phyloP scores from a whole-genome alignment of 2,888 invertebrate species.

The Pasiphila rectangulata region DNA sequence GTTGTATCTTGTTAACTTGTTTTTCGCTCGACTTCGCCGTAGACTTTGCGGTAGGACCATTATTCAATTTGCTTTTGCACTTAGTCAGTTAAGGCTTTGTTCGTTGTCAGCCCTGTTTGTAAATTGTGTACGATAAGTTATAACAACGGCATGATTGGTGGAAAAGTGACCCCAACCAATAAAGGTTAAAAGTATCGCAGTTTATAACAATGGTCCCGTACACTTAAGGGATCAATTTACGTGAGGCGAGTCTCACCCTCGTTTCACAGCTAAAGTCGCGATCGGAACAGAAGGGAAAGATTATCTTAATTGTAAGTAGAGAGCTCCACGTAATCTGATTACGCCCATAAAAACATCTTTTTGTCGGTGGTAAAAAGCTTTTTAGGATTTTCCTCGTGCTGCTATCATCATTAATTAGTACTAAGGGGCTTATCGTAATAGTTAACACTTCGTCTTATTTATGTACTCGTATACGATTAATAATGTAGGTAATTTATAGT shows the following conservation, averaged over 20 bases:
- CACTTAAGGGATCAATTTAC: constrained; percentile 4
- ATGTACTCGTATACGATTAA: too few relatives aligned
- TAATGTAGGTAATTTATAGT: too few relatives aligned
- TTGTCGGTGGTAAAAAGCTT: constrained; percentile 5
- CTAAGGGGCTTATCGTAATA: background rate
- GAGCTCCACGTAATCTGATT: constrained; percentile 14
- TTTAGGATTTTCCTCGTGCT: background rate
- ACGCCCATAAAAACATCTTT: constrained; percentile 12
- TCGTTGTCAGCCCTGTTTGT: constrained; percentile 2
- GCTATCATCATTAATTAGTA: background rate
- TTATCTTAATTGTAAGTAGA: constrained; percentile 25
- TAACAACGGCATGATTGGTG: constrained; percentile 9
- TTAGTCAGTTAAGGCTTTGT: constrained; percentile 9
- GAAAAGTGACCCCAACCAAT: constrained; percentile 13
- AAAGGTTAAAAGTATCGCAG: constrained; percentile 11
- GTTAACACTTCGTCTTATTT: too few relatives aligned
- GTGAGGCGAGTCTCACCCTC: background rate
- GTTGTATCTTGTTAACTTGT: constrained; percentile 19
- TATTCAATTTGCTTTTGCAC: constrained; percentile 13
- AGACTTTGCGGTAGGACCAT: constrained; percentile 2
- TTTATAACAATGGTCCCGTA: constrained; percentile 25
- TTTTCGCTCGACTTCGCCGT: constrained; percentile 6
- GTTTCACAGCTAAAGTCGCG: constrained; percentile 10
- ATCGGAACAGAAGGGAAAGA: constrained; percentile 17
- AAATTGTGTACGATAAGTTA: constrained; percentile 6